phyloP scores from a whole-genome alignment of 2,797 vertebrate species.

The Microcaecilia unicolor region DNA sequence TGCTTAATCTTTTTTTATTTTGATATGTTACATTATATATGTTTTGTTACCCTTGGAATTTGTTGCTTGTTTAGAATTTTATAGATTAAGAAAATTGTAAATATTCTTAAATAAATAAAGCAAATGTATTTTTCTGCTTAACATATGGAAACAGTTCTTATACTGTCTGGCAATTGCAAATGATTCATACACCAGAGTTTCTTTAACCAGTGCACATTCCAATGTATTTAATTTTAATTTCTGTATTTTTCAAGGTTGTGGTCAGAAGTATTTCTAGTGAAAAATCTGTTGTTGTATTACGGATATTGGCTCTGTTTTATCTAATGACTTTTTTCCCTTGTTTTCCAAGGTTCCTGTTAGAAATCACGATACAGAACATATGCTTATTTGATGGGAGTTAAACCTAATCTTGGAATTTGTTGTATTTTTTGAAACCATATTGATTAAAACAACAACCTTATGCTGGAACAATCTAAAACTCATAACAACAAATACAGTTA shows the following conservation, averaged over 20 bases:
- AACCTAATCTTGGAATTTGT: slow-evolving; percentile 41
- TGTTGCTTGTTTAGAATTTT: no score
- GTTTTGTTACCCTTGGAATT: no score
- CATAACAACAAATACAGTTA: slow-evolving; percentile 36
- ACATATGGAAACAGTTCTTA: no score
- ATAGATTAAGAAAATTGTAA: no score
- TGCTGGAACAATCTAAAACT: slow-evolving; percentile 23
- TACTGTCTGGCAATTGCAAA: no score
- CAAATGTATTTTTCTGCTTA: no score
- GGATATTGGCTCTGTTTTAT: slow-evolving; percentile 15
- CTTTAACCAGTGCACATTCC: no score
- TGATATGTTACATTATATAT: no score
- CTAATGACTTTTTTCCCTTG: slow-evolving; percentile 23
- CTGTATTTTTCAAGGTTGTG: slow-evolving; percentile 8
- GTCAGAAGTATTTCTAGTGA: slow-evolving; percentile 15
- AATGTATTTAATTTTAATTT: neutral
- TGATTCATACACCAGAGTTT: no score
- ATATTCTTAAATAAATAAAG: no score
- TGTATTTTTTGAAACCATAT: slow-evolving; percentile 42
- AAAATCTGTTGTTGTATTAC: slow-evolving; percentile 25
- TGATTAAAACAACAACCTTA: slow-evolving; percentile 37
- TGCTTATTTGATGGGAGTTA: slow-evolving; percentile 38
- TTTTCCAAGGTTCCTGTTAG: slow-evolving; percentile 39
- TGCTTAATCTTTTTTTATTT: no score
- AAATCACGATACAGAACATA: slow-evolving; percentile 50